A percentile compares a stretch with the other conserved stretches of the same genome.
phyloP scores from a whole-genome alignment of 1,140 invertebrate species.

The Solen grandis region DNA sequence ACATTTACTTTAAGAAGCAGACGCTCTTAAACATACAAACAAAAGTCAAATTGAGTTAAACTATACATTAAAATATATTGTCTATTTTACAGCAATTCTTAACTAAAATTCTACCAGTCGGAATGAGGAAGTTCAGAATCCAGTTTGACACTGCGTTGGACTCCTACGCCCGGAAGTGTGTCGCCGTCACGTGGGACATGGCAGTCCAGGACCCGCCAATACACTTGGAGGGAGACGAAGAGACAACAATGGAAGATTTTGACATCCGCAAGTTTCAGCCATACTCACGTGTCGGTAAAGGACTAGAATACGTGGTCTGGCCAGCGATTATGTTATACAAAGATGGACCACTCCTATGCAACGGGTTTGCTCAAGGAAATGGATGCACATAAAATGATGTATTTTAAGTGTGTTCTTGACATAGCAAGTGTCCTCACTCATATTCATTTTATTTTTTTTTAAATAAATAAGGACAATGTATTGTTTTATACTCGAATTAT shows the following conservation, averaged over 20 bases:
- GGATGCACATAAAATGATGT: no score
- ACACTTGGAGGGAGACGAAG: neutral
- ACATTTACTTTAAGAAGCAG: no score
- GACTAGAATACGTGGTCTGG: conserved; percentile 17
- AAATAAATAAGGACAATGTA: no score
- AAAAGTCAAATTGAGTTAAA: no score
- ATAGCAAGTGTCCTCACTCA: no score
- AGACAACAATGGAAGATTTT: neutral
- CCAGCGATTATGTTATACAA: conserved; percentile 26
- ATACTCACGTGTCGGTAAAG: neutral
- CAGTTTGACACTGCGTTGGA: conserved; percentile 8
- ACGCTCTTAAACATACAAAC: no score
- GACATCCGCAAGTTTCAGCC: conserved; percentile 2
- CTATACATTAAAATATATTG: conserved; percentile 8
- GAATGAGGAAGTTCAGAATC: conserved; percentile 2
- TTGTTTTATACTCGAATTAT: no score
- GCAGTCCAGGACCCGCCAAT: conserved; percentile 33
- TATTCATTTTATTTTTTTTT: no score
- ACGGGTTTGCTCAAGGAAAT: conserved; percentile 32
- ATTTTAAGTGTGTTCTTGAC: no score
- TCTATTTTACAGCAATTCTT: conserved; percentile 31
- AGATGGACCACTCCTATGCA: conserved; percentile 11
- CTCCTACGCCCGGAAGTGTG: conserved; percentile 11
- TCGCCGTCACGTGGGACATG: conserved; percentile 41
- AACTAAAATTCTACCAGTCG: conserved; percentile 17